Evolutionary conservation across 2,888 invertebrate species (phyloP), one percentile per base, ranked within the genome.

Genomic region (Cephus rjabovi): DNA sequence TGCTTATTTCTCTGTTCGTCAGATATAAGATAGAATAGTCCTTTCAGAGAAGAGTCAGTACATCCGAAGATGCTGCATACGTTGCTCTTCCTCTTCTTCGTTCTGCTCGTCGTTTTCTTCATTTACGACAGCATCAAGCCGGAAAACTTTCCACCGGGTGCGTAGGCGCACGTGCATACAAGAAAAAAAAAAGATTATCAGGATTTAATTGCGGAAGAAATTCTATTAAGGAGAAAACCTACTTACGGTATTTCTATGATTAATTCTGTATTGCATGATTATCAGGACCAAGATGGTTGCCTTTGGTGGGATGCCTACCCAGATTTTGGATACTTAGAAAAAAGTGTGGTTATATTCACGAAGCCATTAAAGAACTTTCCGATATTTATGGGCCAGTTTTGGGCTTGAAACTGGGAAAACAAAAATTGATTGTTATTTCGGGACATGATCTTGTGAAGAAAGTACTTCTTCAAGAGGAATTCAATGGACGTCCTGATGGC

Each of bases 401-500:
- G 6, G 96, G 96, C 0, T 88, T 96, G 70, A 94, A 95, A 85
- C 88, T 95, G 77, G 95, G 95, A 2, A 91, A 92, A 33, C 94
- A 95, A 83, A 90, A 93, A 56, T 89, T 95, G 0, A 94, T 96
- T 0, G 92, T 95, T 0, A 94, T 95, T 1, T 94, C 93, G 34
- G 94, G 95, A 0, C 92, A 93, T 70, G 93, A 94, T 77, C 93
- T 95, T 75, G 93, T 95, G 4, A 93, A 93, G 73, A 94, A 95
- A 87, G 94, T 94, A 11, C 93, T 95, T 73, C 92, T 92, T 1
- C 92, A 93, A 12, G 94, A 94, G 31, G 95, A 95, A 79, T 95
- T 95, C 83, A 95, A 95, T 86, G 95, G 95, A 0, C 92, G 96
- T 79, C 96, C 96, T 0, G 93, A 95, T 83, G 95, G 94, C 37